Conservation (phyloP, 2,113 vertebrate species). For the Hypanus sabinus region DNA sequence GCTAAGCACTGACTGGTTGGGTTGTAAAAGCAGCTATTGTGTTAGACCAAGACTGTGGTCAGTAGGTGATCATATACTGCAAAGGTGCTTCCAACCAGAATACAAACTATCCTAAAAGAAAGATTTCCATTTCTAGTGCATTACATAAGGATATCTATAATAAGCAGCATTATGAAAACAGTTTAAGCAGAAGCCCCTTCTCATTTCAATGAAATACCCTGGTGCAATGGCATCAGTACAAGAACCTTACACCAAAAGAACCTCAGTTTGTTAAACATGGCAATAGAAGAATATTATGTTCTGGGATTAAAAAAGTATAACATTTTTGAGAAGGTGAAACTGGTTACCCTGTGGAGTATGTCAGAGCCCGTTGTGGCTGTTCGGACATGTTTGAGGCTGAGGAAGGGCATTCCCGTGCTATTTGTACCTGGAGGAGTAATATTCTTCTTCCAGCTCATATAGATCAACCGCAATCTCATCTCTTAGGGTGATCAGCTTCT, state of each 20-base stretch:
- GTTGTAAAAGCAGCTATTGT: too few relatives aligned
- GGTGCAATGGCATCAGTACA: background rate
- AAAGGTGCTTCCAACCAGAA: background rate
- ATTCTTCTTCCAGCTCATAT: slow-evolving; percentile 98
- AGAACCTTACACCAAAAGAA: background rate
- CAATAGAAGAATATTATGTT: background rate
- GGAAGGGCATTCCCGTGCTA: slow-evolving; percentile 51
- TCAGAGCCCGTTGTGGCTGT: background rate
- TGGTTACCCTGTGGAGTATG: background rate
- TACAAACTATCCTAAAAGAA: background rate
- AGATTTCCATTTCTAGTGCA: background rate
- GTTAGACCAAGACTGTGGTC: background rate
- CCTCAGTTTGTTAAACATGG: background rate
- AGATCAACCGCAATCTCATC: slow-evolving; percentile 97
- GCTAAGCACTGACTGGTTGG: too few relatives aligned
- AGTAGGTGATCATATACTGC: too few relatives aligned
- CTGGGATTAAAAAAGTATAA: background rate
- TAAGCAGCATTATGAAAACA: background rate
- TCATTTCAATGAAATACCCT: background rate
- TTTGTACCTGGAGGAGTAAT: slow-evolving; percentile 99
- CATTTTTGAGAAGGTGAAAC: background rate
- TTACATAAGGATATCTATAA: background rate
- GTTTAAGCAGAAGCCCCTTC: background rate
- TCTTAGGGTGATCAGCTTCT: slow-evolving; percentile 80
- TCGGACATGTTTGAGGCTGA: slow-evolving; percentile 12